Evolutionary conservation across 2,113 vertebrate species (phyloP).

Genomic region (Psophia crepitans): DNA sequence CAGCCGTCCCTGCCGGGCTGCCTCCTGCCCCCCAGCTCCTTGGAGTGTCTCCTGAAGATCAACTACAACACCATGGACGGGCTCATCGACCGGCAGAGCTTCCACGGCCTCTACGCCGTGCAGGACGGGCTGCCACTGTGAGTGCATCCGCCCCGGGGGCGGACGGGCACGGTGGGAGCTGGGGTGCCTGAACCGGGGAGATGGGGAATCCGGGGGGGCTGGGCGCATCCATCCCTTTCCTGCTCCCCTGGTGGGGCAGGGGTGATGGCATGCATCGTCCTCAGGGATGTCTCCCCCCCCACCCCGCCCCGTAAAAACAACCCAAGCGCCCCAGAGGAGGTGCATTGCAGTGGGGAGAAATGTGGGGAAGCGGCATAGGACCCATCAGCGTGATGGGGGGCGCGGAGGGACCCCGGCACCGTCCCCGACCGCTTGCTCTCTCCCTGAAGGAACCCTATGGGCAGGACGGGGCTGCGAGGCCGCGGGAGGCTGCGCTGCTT

Average conservation of each 20-base stretch:
- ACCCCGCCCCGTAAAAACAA: rapidly evolving
- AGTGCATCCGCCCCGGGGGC: background rate
- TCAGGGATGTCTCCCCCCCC: background rate
- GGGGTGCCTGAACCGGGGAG: rapidly evolving
- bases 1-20: background rate
- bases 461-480: conserved; percentile 87
- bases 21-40: conserved; percentile 22
- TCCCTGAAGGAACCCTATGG: conserved; percentile 85
- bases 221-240: background rate
- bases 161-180: rapidly evolving
- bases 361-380: rapidly evolving
- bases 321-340: no score
- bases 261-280: rapidly evolving
- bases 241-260: background rate
- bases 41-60: conserved; percentile 68
- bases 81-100: conserved; percentile 68
- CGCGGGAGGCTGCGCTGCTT: conserved; percentile 80
- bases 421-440: rapidly evolving
- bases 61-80: conserved; percentile 72
- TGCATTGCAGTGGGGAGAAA: background rate
- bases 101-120: conserved; percentile 59
- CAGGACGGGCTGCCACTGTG: conserved; percentile 69
- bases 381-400: rapidly evolving
- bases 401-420: background rate
- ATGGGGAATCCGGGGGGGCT: rapidly evolving